These are phyloP conservation scores for Epicampocera succincta DNA, from an alignment of 2,888 invertebrate genomes.

Conservation along the genomic window DNA sequence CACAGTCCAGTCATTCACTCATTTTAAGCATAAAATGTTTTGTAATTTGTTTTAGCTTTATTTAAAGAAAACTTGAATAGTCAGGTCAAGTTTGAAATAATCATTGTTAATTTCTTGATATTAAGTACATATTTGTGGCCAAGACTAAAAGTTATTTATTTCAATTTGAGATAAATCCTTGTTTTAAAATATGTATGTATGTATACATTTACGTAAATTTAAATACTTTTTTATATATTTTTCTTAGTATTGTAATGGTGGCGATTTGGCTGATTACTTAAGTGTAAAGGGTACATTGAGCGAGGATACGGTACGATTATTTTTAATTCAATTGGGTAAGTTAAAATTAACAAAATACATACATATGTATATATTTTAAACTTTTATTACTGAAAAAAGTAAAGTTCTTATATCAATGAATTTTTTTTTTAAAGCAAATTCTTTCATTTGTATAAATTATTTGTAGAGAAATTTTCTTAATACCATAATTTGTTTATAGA, in stretches of 20 bases:
- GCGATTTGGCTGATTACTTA: slow-evolving; percentile 98
- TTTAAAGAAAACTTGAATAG: slow-evolving; percentile 1
- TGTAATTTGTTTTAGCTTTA: neutral
- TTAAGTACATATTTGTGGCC: slow-evolving; percentile 22
- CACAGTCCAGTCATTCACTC: neutral
- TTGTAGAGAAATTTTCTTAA: no score
- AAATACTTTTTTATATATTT: slow-evolving; percentile 21
- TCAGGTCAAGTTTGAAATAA: slow-evolving; percentile 66
- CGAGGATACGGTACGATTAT: slow-evolving; percentile 97
- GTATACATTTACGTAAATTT: slow-evolving; percentile 7
- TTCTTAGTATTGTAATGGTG: slow-evolving; percentile 98
- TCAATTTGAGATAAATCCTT: slow-evolving; percentile 16
- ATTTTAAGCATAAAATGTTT: neutral
- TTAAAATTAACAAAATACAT: slow-evolving; percentile 33
- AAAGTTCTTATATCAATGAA: no score
- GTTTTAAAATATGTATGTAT: slow-evolving; percentile 6
- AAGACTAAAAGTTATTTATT: slow-evolving; percentile 32
- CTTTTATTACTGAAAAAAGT: no score
- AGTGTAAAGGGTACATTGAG: slow-evolving; percentile 96
- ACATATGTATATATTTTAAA: neutral
- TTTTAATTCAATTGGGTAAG: slow-evolving; percentile 95
- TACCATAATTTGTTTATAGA: no score
- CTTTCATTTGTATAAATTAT: no score
- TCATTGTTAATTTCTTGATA: slow-evolving; percentile 46
- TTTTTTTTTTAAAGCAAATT: no score